Percentiles rank a stretch among this genome's conserved stretches.
Conservation (phyloP, 1,140 invertebrate species). For the Pentalonia nigronervosa region DNA sequence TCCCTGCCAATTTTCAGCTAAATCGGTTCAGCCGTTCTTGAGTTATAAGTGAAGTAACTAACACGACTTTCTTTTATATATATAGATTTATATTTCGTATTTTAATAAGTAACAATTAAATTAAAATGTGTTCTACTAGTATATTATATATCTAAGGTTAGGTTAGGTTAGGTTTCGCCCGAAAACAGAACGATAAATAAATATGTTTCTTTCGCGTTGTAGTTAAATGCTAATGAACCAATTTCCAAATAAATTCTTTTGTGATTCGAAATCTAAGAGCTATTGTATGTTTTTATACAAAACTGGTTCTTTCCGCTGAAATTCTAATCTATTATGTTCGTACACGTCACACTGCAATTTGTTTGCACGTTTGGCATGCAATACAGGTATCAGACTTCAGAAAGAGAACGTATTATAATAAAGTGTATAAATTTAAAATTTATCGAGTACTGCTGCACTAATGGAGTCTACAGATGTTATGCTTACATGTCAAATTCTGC, state of each 20-base stretch:
- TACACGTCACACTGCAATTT: neutral
- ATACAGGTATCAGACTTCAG: neutral
- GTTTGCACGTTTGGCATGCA: neutral
- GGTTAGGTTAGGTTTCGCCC: neutral
- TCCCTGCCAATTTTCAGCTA: too few species aligned
- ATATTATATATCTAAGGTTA: neutral
- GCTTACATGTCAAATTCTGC: neutral
- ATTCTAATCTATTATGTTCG: neutral
- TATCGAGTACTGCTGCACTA: neutral
- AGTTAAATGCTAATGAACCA: neutral
- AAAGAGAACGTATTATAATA: neutral
- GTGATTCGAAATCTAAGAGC: neutral
- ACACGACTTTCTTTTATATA: too few species aligned
- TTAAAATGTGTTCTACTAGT: neutral
- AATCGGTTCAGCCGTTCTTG: too few species aligned
- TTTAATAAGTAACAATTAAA: neutral
- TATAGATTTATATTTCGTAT: neutral
- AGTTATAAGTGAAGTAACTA: too few species aligned
- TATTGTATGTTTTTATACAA: neutral
- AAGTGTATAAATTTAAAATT: neutral
- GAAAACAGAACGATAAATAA: neutral
- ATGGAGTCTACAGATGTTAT: neutral
- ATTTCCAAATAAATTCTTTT: conserved; percentile 23
- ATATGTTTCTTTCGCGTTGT: neutral
- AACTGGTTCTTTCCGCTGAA: neutral